Conservation (phyloP, 2,797 vertebrate genomes). For the Catamblyrhynchus diadema region DNA sequence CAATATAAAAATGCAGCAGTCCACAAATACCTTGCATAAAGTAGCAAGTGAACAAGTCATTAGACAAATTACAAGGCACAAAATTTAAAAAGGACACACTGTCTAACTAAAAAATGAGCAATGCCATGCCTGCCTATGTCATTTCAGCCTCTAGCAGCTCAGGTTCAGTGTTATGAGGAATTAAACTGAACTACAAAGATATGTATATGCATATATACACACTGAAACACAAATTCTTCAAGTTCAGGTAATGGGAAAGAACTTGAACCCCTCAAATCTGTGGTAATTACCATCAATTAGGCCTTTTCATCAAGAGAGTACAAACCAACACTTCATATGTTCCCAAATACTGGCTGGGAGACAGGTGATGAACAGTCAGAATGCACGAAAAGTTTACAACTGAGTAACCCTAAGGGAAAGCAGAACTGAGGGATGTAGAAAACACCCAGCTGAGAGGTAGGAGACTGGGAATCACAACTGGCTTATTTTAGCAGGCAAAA, state of each 20-base stretch:
- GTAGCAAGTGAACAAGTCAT: neutral
- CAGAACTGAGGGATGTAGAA: neutral
- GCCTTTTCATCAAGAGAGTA: neutral
- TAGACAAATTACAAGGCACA: neutral
- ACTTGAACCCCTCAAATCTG: neutral
- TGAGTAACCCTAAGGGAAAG: neutral
- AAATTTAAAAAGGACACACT: neutral
- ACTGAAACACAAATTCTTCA: neutral
- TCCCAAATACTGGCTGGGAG: neutral
- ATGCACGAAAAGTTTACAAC: neutral
- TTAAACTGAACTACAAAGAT: neutral
- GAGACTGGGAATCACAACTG: neutral
- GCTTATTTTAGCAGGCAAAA: neutral
- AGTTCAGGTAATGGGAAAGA: neutral
- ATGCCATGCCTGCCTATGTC: neutral
- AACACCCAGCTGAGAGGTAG: neutral
- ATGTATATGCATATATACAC: neutral
- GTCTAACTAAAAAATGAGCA: neutral
- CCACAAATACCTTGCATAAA: neutral
- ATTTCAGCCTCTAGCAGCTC: neutral
- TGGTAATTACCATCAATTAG: neutral
- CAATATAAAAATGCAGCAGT: neutral
- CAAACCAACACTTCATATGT: rapidly evolving
- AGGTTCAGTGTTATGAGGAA: neutral
- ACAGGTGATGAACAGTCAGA: neutral